Evolutionary conservation across 1,140 invertebrate genomes (phyloP).

Genomic region (Microplitis demolitor): DNA sequence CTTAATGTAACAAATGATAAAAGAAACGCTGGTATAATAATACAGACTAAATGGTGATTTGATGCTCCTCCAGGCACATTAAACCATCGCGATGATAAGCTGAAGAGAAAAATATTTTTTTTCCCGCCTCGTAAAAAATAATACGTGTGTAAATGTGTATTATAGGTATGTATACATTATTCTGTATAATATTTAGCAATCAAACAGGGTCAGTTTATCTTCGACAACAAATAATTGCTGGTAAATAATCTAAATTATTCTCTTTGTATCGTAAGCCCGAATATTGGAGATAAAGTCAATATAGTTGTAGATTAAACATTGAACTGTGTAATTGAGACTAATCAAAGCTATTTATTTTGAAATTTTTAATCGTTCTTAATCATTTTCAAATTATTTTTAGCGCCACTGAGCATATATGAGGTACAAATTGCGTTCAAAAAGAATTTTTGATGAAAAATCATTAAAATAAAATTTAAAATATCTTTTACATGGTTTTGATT

Average conservation of each 20-base stretch:
- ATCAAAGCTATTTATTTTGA: too few species aligned
- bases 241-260: slow-evolving; percentile 15
- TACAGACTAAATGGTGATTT: slow-evolving; percentile 27
- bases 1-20: not conserved
- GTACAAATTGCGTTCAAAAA: too few species aligned
- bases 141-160: not conserved
- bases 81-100: not conserved
- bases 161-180: not conserved
- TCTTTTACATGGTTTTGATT: too few species aligned
- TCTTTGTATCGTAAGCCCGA: not conserved
- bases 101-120: not conserved
- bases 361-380: too few species aligned
- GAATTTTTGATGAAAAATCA: not conserved
- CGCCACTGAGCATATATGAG: too few species aligned
- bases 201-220: too few species aligned
- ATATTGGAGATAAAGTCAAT: not conserved
- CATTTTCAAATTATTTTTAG: not conserved
- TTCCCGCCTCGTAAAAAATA: not conserved
- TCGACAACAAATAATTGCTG: not conserved
- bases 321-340: too few species aligned
- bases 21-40: slow-evolving; percentile 8
- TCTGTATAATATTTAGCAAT: too few species aligned
- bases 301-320: too few species aligned
- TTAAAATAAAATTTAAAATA: not conserved
- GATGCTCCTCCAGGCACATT: slow-evolving; percentile 22